phyloP scores from a whole-genome alignment of 2,113 vertebrate species.

The Stigmatopora argus region DNA sequence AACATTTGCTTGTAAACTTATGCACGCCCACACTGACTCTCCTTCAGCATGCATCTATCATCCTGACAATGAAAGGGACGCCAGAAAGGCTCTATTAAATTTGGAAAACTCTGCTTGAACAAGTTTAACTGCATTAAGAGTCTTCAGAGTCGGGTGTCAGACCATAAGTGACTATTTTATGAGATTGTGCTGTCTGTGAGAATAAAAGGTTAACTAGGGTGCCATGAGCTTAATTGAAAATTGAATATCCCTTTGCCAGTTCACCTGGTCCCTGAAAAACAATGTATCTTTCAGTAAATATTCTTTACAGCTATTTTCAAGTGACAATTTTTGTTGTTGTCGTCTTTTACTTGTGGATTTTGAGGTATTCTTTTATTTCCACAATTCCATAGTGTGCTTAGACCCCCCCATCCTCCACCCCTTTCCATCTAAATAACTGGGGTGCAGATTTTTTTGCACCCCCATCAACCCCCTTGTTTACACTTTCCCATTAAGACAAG shows the following conservation, averaged over 20 bases:
- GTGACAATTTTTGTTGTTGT: background rate
- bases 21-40: constrained; percentile 24
- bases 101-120: constrained; percentile 51
- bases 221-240: background rate
- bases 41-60: constrained; percentile 52
- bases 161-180: constrained; percentile 46
- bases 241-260: background rate
- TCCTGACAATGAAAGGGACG: constrained; percentile 30
- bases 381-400: too few relatives aligned
- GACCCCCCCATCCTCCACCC: background rate
- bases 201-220: constrained; percentile 26
- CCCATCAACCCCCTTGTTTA: too few relatives aligned
- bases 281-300: background rate
- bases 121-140: constrained; percentile 55
- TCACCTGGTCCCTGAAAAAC: background rate
- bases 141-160: constrained; percentile 46
- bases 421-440: background rate
- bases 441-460: too few relatives aligned
- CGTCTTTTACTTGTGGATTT: background rate
- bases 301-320: too few relatives aligned
- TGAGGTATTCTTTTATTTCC: too few relatives aligned
- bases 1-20: constrained; percentile 56
- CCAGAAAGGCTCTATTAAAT: constrained; percentile 38
- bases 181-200: constrained; percentile 21
- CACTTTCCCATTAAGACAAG: too few relatives aligned